Evolutionary conservation across 2,888 invertebrate species (phyloP), one percentile per base, ranked within the genome.

Genomic region (Plutella xylostella): DNA sequence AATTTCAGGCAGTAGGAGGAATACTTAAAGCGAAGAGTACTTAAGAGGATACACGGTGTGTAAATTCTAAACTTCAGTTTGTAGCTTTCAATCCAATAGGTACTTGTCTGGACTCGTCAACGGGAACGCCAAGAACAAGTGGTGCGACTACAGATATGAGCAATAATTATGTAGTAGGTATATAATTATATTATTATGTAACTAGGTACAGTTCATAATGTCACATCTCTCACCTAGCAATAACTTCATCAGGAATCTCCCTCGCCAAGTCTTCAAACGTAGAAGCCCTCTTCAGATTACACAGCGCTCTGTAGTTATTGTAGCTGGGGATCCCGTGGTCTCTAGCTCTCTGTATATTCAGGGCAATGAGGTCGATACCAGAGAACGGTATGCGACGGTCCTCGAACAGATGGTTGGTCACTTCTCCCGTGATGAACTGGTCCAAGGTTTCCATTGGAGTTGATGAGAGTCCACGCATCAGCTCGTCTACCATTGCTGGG

Each of bases 401-500:
- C 71, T 97, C 97, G 68, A 97, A 97, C 45, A 97, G 80, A 73
- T 97, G 97, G 74, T 97, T 96, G 7, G 96, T 95, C 1, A 96
- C 94, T 84, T 96, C 96, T 0, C 94, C 94, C 0, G 96, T 96
- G 55, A 96, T 93, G 68, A 96, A 96, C 68, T 96, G 95, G 77
- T 96, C 96, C 42, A 96, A 77, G 1, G 93, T 93, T 73, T 96
- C 96, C 93, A 96, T 95, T 1, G 96, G 95, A 0, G 94, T 94
- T 0, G 94, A 91, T 0, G 94, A 86, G 9, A 96, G 76, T 25
- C 96, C 96, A 43, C 96, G 88, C 48, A 91, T 86, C 38, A 96
- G 89, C 68, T 96, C 94, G 69, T 96, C 96, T 18, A 92, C 85
- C 86, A 95, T 90, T 30, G 89, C 88, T 11, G 89, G 89, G 76